Evolutionary conservation across 2,113 vertebrate species (phyloP), one percentile per base, ranked within the genome.

Genomic region (Probosciger aterrimus): DNA sequence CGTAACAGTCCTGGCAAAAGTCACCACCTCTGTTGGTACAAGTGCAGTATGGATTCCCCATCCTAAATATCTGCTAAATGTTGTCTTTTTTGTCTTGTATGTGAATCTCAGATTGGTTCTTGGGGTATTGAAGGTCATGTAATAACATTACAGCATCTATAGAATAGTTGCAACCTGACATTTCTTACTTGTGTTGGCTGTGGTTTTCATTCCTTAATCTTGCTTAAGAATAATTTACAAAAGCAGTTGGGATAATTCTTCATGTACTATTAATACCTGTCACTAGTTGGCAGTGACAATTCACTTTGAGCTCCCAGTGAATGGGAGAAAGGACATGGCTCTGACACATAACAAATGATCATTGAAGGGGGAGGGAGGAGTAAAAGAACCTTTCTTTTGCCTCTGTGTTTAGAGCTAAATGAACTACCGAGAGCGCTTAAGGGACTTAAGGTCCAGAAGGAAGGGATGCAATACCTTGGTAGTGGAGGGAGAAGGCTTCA

Each of bases 331-430:
- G n/a, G 59, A 46, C 25, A 2, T 23, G 1, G 4, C n/a, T 24
- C 47, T 35, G 53, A 35, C 27, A 39, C 6, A 2, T 12, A 31
- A 14, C 8, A 55, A 55, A 65, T 18, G 25, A 18, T 11, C 13
- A 7, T 4, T n/a, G 7, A 2, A 9, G 37, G 9, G 5, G 1
- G 12, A 6, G 17, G 27, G 28, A 28, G 37, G 57, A n/a, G 22
- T 59, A 59, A 35, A 59, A 59, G 57, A 59, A 20, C 25, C 7
- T 91, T 47, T 39, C 15, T 60, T 86, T 50, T 46, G 22, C 22
- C 33, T 52, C 19, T 35, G 4, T 20, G 16, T 31, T 76, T 46
- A 30, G 84, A 57, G 43, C 28, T 70, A 63, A 24, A 14, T 8
- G n/a, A 76, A 46, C 52, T 17, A 24, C 31, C 35, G 17, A 18